These are phyloP conservation scores for Epizoanthus fatuus DNA, from an alignment of 92 coral and sea anemone species.

Conservation along the genomic window DNA sequence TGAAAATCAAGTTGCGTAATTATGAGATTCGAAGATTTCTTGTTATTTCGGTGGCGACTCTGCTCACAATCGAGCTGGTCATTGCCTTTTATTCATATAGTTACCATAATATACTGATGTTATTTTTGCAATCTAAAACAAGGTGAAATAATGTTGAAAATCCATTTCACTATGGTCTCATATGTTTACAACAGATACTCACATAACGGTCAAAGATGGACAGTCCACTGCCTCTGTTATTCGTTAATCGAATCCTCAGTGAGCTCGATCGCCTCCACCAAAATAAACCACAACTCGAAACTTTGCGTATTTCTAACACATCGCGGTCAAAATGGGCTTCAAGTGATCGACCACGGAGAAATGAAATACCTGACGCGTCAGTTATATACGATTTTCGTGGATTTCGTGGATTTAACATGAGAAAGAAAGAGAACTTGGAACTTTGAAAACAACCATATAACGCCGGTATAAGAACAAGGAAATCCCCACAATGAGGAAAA, in stretches of 20 bases:
- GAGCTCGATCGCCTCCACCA: slow-evolving; percentile 34
- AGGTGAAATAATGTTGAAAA: too few relatives aligned
- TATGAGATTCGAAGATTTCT: too few relatives aligned
- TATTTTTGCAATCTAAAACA: too few relatives aligned
- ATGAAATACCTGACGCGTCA: slow-evolving; percentile 14
- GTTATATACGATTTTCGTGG: background rate
- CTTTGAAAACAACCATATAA: background rate
- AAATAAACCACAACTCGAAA: slow-evolving; percentile 22
- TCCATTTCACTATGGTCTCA: background rate
- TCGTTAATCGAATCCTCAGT: slow-evolving; percentile 4
- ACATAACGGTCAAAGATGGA: background rate
- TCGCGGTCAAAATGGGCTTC: slow-evolving; percentile 22
- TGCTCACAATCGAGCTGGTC: too few relatives aligned
- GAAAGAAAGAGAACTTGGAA: background rate
- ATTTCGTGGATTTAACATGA: background rate
- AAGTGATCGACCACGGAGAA: slow-evolving; percentile 27
- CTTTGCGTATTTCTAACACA: slow-evolving; percentile 14
- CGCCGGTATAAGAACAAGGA: too few relatives aligned
- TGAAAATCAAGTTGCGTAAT: too few relatives aligned
- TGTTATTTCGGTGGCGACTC: too few relatives aligned
- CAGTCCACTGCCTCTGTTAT: slow-evolving; percentile 3
- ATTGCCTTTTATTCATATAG: too few relatives aligned
- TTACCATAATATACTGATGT: too few relatives aligned
- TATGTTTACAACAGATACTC: slow-evolving; percentile 1
- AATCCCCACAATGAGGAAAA: background rate